Percentiles rank a stretch among this genome's conserved stretches.
Evolutionary conservation across 2,797 vertebrate genomes (phyloP).

Genomic region (Antrozous pallidus): DNA sequence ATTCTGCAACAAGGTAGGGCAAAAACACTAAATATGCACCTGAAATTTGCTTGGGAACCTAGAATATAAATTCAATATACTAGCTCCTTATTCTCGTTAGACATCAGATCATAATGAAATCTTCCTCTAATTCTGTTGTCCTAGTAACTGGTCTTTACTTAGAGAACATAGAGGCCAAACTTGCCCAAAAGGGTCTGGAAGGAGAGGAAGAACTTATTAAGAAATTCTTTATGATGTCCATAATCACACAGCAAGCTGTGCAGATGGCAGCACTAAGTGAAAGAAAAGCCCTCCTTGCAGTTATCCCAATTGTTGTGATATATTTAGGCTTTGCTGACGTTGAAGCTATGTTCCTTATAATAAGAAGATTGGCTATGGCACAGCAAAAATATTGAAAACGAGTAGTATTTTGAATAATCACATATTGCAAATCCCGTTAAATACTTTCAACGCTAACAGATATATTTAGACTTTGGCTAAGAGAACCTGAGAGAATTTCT

Average conservation of each 20-base stretch:
- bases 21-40: conserved; percentile 48
- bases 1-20: neutral
- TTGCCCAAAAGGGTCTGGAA: conserved; percentile 64
- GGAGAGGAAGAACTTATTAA: conserved; percentile 47
- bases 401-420: conserved; percentile 63
- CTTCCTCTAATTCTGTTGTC: conserved; percentile 71
- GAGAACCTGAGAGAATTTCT: conserved; percentile 50
- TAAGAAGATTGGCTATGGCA: conserved; percentile 44
- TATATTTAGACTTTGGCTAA: conserved; percentile 64
- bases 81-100: conserved; percentile 57
- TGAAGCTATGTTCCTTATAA: conserved; percentile 25
- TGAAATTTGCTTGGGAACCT: conserved; percentile 63
- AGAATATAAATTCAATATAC: conserved; percentile 57
- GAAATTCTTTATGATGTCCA: conserved; percentile 28
- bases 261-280: neutral
- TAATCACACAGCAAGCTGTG: neutral
- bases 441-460: conserved; percentile 55
- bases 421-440: conserved; percentile 68
- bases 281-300: neutral
- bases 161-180: conserved; percentile 43
- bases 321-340: neutral
- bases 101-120: conserved; percentile 65
- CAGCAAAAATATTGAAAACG: conserved; percentile 67
- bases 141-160: conserved; percentile 67
- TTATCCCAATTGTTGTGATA: neutral